Conservation (phyloP, 2,797 vertebrate species). For the Sebastes kiyomatsui region DNA sequence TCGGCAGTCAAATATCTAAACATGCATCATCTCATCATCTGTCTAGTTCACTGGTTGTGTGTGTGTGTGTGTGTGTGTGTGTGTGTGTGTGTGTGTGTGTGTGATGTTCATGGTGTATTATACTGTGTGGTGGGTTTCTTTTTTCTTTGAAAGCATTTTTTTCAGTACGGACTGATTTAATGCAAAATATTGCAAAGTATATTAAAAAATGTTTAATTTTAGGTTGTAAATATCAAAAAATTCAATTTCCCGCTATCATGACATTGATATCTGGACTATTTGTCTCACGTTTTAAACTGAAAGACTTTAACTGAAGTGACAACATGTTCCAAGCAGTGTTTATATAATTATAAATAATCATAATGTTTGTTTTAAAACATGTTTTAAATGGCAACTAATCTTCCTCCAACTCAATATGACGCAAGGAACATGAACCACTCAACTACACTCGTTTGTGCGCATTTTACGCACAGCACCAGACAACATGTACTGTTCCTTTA, state of each 20-base stretch:
- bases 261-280: not conserved
- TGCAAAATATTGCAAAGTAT: not conserved
- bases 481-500: no score
- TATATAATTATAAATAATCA: no score
- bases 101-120: not conserved
- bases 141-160: not conserved
- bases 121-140: not conserved
- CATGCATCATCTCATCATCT: not conserved
- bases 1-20: not conserved
- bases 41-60: not conserved
- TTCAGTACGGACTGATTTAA: not conserved
- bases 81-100: not conserved
- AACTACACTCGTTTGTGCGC: not conserved
- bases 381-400: not conserved
- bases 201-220: not conserved
- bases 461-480: constrained; percentile 47
- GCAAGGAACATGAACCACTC: not conserved
- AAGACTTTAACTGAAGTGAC: not conserved
- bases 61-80: no score
- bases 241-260: rapidly evolving
- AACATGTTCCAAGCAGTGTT: not conserved
- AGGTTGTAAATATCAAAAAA: not conserved
- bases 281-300: not conserved
- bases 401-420: not conserved
- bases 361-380: not conserved